Base-by-base conservation (phyloP, 2,113 vertebrate species). In the Chloroceryle aenea region DNA sequence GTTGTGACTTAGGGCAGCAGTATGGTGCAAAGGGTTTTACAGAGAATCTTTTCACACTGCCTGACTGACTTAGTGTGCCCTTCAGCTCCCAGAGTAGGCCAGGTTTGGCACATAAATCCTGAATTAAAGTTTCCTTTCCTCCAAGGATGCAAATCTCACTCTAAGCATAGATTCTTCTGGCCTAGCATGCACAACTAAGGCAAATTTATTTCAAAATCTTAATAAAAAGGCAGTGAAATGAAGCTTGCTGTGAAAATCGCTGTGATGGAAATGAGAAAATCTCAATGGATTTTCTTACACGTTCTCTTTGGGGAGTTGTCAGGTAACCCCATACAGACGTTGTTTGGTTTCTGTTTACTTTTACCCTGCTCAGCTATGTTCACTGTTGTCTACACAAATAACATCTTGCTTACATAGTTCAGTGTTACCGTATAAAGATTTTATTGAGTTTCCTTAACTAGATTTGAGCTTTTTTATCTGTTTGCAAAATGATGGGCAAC, bases 371-470 rank as follows among this genome's bases (percentile, higher is more conserved):
- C 19, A 34, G 10, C 34, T 45, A 40, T 26, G 27, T 25, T 90
- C 42, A 26, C 32, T 34, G 25, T 12, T 4, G n/a, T 18, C 69
- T 30, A 32, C 0, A 0, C 29, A 71, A 76, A 47, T n/a, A 42
- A 20, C 22, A 16, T 66, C 67, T 73, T 69, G 17, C 74, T 83
- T 30, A n/a, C 72, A 32, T 21, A 80, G 62, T 30, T 78, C 48
- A 26, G 2, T 64, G 30, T 72, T 85, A 42, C n/a, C 14, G 26
- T 16, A 15, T 34, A 82, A 56, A 79, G 64, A 48, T 87, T 95
- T 90, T 83, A 94, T 71, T 94, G 59, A 92, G 67, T 77, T 95
- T 85, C 40, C 82, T 93, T 85, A 86, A 90, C 68, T 87, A 79
- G 62, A 76, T 95, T 95, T 86, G 47, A 43, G 27, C 56, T 94